Base-by-base conservation (phyloP, 2,113 vertebrate species). In the Microcebus jonahi region DNA sequence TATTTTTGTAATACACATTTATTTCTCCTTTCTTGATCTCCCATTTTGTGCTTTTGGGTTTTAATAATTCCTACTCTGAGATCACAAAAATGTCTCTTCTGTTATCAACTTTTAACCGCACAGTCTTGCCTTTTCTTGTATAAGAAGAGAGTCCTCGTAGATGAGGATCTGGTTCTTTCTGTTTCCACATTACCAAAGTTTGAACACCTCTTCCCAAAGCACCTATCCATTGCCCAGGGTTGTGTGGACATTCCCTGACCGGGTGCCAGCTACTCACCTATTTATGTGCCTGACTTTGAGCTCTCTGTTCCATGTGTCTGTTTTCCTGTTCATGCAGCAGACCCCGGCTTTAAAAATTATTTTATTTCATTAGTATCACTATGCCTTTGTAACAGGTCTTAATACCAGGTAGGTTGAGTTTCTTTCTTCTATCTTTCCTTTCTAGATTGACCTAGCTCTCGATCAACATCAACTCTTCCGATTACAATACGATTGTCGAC, bases 281-380 rank as follows among this genome's bases (percentile, higher is more conserved):
- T 39, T 55, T 8, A 3, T 4, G 5, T 67, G 29, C 7, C 67
- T 29, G 55, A 57, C 65, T 92, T 48, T 4, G 3, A 90, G 50
- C n/a, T 67, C 42, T 93, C 27, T 61, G 23, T 82, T 36, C 29
- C 3, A 18, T 45, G 29, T 12, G 3, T n/a, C 27, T 81, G 5
- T 75, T 86, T 92, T 80, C 48, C 23, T 95, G 63, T 92, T 93
- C 80, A 82, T 81, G 36, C 8, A 61, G 63, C 55, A 92, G 65
- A 15, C 31, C 20, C 23, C 4, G 14, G 10, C 25, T 53, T 68
- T 70, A 57, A 29, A 63, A 63, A 29, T 63, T 29, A 34, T 67
- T 67, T 39, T 71, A 73, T 73, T 45, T 36, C 50, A 36, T 55
- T 57, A 55, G 34, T 34, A 57, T 50, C 67, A 71, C 10, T 61